Evolutionary conservation across 2,797 vertebrate genomes (phyloP).

Genomic region (Anniella stebbinsi): DNA sequence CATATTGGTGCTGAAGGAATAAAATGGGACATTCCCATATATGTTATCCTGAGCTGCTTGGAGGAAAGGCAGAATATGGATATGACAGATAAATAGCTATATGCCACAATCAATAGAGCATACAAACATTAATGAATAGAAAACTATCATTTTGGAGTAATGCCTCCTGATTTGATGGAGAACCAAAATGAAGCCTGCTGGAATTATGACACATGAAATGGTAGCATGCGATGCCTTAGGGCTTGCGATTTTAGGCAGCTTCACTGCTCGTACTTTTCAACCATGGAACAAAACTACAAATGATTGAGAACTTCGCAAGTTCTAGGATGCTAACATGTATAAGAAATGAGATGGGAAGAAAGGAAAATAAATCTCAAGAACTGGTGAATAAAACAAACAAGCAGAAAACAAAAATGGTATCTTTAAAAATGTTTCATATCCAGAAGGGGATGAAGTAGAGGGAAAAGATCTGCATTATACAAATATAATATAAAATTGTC

Average conservation of each 20-base stretch:
- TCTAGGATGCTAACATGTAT: not conserved
- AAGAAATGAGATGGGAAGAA: not conserved
- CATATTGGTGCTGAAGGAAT: not conserved
- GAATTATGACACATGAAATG: not conserved
- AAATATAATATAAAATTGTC: not conserved
- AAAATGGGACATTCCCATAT: not conserved
- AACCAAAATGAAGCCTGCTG: accelerated
- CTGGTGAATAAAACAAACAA: not conserved
- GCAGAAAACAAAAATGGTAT: not conserved
- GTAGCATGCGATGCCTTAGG: not conserved
- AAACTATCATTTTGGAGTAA: accelerated
- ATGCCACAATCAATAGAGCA: no score
- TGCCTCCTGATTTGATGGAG: constrained; percentile 28
- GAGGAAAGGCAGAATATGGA: no score
- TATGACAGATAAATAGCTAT: no score
- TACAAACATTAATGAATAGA: not conserved
- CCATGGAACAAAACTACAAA: not conserved
- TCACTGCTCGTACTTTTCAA: accelerated
- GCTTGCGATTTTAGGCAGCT: not conserved
- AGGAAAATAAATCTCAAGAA: not conserved
- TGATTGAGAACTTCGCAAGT: not conserved
- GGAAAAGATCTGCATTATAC: not conserved
- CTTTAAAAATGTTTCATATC: not conserved
- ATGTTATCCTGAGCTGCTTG: no score
- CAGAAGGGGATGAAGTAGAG: no score